Base-by-base conservation (phyloP, 2,888 invertebrate genomes). In the Seira sanloemensis region DNA sequence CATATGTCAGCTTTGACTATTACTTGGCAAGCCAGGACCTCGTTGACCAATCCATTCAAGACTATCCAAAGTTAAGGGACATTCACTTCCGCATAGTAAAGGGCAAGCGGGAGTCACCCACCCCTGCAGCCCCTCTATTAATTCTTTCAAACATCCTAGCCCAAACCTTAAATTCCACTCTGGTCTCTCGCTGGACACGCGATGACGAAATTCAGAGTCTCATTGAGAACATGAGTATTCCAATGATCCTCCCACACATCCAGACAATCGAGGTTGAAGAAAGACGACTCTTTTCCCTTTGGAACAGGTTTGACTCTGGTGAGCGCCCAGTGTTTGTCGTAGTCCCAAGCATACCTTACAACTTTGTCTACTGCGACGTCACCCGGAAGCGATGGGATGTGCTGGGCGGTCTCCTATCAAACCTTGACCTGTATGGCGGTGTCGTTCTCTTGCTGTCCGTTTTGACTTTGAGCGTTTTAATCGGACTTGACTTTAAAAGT, bases 311-410 rank as follows among this genome's bases (percentile, higher is more conserved):
- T 16, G 19, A 25, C 2, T 7, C 7, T 16, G 25, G 1, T 25
- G 23, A 12, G 1, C 25, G 27, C 1, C 71, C 71, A 19, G 16
- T 24, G 21, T 71, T 46, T 21, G 27, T 46, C 9, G 37, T 23
- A 46, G 21, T 27, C 0, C 12, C 21, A 12, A 0, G 19, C 19
- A 46, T 21, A 12, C 37, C 27, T 21, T 16, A 19, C 1, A 27
- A 71, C 12, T 73, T 73, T 73, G 18, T 21, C 18, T 73, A 73
- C 23, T 73, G 73, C n/a, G 73, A 58, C 58, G 7, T 2, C 1
- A 54, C 54, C 7, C 5, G 54, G 2, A 16, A 54, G 5, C 50
- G 54, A n/a, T 24, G 24, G 1, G 73, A 58, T 58, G 5, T 1
- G 7, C 54, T 27, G 54, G 9, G 9, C 18, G 50, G 25, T 73